Evolutionary conservation across 1,140 invertebrate genomes (phyloP).

Genomic region (Alviniconcha marisindica): DNA sequence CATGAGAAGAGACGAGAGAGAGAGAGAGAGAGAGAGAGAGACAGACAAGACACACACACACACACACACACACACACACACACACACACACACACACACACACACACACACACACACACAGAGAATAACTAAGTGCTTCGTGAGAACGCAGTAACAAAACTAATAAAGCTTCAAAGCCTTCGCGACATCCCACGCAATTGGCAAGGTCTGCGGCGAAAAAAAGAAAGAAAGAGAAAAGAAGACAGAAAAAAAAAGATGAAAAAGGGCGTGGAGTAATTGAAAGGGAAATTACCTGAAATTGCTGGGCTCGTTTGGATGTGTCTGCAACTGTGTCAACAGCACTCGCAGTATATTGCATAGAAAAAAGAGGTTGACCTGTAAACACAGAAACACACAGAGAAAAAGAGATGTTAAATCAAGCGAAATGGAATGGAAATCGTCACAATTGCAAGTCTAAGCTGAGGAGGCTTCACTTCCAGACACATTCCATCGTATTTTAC

Average conservation of each 20-base stretch:
- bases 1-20: too few species aligned
- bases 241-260: neutral
- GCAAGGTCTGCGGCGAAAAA: too few species aligned
- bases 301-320: slow-evolving; percentile 78
- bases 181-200: too few species aligned
- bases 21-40: too few species aligned
- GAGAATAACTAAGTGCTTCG: neutral
- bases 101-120: slow-evolving; percentile 32
- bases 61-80: neutral
- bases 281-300: slow-evolving; percentile 78
- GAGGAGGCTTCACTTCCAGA: too few species aligned
- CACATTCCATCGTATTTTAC: too few species aligned
- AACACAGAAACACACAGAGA: slow-evolving; percentile 41
- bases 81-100: slow-evolving; percentile 15
- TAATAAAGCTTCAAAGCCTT: too few species aligned
- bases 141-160: too few species aligned
- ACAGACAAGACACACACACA: neutral
- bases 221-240: neutral
- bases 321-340: slow-evolving; percentile 78
- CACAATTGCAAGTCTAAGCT: too few species aligned
- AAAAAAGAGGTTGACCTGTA: slow-evolving; percentile 78
- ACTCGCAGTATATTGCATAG: slow-evolving; percentile 79
- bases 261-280: neutral
- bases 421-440: too few species aligned
- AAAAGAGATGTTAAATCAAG: neutral